Conservation (phyloP, 2,888 invertebrate species). For the Graphium colonna region DNA sequence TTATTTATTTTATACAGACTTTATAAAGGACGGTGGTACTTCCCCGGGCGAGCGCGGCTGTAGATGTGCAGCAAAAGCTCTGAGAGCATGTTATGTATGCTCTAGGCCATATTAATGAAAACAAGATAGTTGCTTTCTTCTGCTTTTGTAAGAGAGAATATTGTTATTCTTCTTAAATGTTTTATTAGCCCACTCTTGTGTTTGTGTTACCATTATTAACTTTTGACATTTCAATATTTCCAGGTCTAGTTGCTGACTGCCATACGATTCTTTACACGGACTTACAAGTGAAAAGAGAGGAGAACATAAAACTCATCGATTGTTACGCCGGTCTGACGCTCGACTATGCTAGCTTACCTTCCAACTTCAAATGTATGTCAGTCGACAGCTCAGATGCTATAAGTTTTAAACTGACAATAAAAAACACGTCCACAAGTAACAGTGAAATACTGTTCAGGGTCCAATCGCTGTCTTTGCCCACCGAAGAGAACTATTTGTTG, state of each 20-base stretch:
- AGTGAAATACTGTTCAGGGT: slow-evolving; percentile 60
- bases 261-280: slow-evolving; percentile 83
- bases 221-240: slow-evolving; percentile 47
- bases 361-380: slow-evolving; percentile 75
- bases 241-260: slow-evolving; percentile 85
- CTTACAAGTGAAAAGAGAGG: slow-evolving; percentile 77
- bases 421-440: slow-evolving; percentile 46
- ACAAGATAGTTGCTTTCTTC: no score
- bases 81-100: no score
- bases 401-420: slow-evolving; percentile 58
- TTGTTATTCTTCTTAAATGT: no score
- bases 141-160: no score
- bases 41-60: no score
- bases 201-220: no score
- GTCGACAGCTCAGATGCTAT: slow-evolving; percentile 50
- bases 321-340: slow-evolving; percentile 50
- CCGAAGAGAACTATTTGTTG: slow-evolving; percentile 66
- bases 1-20: no score
- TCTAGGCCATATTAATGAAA: no score
- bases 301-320: slow-evolving; percentile 53
- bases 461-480: slow-evolving; percentile 76
- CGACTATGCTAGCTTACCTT: slow-evolving; percentile 47
- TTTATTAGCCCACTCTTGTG: no score
- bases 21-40: no score
- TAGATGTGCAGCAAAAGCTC: no score